phyloP scores from a whole-genome alignment of 1,140 invertebrate species.

The Drosophila leontia region DNA sequence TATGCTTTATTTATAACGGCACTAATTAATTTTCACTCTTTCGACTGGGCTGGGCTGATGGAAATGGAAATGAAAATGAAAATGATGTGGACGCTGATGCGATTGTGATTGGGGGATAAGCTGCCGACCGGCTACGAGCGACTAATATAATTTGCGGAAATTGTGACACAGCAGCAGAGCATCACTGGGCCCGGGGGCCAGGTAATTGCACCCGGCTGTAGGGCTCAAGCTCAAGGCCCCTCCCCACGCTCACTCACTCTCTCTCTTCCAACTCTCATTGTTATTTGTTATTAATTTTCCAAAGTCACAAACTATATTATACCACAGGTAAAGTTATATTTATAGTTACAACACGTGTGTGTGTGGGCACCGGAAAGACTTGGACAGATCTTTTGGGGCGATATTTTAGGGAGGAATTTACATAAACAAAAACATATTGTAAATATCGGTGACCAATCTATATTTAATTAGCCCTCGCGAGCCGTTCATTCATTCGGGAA shows the following conservation, averaged over 20 bases:
- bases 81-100: conserved; percentile 70
- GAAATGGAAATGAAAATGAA: conserved; percentile 36
- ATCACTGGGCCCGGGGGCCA: conserved; percentile 31
- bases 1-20: conserved; percentile 79
- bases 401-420: conserved; percentile 24
- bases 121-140: conserved; percentile 29
- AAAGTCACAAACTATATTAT: conserved; percentile 25
- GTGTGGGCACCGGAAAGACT: conserved; percentile 29
- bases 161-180: conserved; percentile 61
- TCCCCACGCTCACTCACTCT: background rate
- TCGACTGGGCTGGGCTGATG: conserved; percentile 27
- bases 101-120: conserved; percentile 60
- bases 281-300: conserved; percentile 48
- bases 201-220: conserved; percentile 51
- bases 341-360: conserved; percentile 10
- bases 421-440: conserved; percentile 37
- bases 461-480: conserved; percentile 33
- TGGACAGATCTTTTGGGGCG: conserved; percentile 29
- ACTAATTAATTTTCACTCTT: conserved; percentile 78
- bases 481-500: conserved; percentile 12
- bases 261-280: conserved; percentile 16
- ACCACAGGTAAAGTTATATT: background rate
- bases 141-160: conserved; percentile 80
- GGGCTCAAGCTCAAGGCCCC: conserved; percentile 46
- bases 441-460: conserved; percentile 23